phyloP scores from a whole-genome alignment of 2,797 vertebrate species.

The Carcharodon carcharias region DNA sequence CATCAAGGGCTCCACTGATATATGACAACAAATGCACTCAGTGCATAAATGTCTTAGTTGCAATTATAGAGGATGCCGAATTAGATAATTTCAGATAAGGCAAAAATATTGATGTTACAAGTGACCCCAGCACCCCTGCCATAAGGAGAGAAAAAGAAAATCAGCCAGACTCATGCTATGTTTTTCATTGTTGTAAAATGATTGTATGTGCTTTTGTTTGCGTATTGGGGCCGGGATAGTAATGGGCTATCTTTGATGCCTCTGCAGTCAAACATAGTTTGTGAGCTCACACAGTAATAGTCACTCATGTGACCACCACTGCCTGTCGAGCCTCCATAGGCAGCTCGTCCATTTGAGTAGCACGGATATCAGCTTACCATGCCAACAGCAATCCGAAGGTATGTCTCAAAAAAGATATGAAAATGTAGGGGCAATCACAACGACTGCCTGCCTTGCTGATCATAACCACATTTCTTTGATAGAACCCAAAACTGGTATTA shows the following conservation, averaged over 20 bases:
- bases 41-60: neutral
- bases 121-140: neutral
- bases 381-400: neutral
- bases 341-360: neutral
- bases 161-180: neutral
- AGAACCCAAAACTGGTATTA: neutral
- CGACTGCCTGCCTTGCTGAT: neutral
- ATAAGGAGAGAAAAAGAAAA: neutral
- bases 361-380: neutral
- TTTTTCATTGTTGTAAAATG: neutral
- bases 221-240: neutral
- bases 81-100: neutral
- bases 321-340: neutral
- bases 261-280: neutral
- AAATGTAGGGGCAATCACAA: neutral
- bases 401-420: neutral
- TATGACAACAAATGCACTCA: neutral
- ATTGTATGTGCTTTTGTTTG: neutral
- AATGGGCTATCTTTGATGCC: neutral
- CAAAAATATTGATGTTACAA: neutral
- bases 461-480: neutral
- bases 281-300: neutral
- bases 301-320: neutral
- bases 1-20: neutral
- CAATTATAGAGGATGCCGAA: neutral